Base-by-base conservation (phyloP, 2,797 vertebrate species). In the Coregonus suidteri region DNA sequence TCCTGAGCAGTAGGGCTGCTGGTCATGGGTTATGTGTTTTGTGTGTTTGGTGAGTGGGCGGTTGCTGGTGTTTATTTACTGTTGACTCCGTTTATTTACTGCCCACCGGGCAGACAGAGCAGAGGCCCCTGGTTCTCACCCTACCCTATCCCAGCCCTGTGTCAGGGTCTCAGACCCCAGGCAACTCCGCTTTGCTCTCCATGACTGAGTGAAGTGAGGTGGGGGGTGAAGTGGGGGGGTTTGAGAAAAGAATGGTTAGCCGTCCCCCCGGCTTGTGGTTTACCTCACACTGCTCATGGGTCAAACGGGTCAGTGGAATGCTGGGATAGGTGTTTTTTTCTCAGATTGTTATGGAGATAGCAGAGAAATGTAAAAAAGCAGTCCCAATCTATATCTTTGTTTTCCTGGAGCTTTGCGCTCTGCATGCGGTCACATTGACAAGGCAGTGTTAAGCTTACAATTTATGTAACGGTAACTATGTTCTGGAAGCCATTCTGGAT, bases 51-150 rank as follows among this genome's bases (percentile, higher is more conserved):
- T 54, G 71, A 73, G 71, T 31, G 52, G 71, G 34, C n/a, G 52
- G 52, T 34, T 73, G 18, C 71, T 54, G 37, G 59, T 78, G 82
- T 87, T 87, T 88, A 85, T 88, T 79, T 85, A 87, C 78, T 62
- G 73, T 79, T 72, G 51, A 64, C 65, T 13, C 71, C 71, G 62
- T 74, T 73, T 54, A 15, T 56, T 77, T 75, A 68, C 73, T 75
- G 72, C 78, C 2, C 41, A 69, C 78, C 71, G 73, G 64, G 81
- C 79, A 84, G 51, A 54, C 74, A 75, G 73, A 66, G 77, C 82
- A 53, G 52, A n/a, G 15, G 47, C 47, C 52, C 52, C 51, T 54
- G 25, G 30, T 34, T 72, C 71, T 72, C 66, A 41, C 51, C 20
- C 65, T 47, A 51, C 74, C 31, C 56, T 76, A 54, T n/a, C n/a